Percentiles rank a stretch among this genome's conserved stretches.
Conservation (phyloP, 2,113 vertebrate genomes). For the Takifugu flavidus region DNA sequence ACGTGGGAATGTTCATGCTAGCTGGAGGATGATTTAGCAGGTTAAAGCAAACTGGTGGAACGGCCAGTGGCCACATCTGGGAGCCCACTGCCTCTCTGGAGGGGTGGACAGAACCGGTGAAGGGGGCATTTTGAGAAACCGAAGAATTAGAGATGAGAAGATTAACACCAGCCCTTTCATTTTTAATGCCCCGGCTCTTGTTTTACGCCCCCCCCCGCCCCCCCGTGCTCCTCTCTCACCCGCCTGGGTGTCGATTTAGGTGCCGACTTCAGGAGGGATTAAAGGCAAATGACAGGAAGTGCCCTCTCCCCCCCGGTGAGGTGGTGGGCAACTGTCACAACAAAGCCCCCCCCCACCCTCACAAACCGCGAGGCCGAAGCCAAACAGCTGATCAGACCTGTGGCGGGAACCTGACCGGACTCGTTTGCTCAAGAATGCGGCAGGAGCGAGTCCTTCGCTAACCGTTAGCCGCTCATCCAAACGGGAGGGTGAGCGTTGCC, state of each 20-base stretch:
- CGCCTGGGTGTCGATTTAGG: not conserved
- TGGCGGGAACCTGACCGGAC: constrained; percentile 52
- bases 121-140: no score
- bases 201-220: constrained; percentile 41
- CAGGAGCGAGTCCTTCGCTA: constrained; percentile 8
- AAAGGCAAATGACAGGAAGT: constrained; percentile 17
- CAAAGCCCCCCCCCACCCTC: not conserved
- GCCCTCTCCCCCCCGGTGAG: constrained; percentile 1
- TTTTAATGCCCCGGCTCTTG: constrained; percentile 66
- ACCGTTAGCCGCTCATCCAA: not conserved
- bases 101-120: no score
- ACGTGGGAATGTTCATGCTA: constrained; percentile 13
- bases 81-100: no score
- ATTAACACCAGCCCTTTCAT: constrained; percentile 36
- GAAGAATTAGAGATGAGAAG: no score
- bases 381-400: constrained; percentile 4
- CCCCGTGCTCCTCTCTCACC: constrained; percentile 26
- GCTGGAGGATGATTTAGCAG: not conserved
- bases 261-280: constrained; percentile 18
- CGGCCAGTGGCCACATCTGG: not conserved
- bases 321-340: not conserved
- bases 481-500: no score
- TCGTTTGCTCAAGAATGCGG: constrained; percentile 30
- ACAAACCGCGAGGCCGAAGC: not conserved
- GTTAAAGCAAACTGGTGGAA: not conserved